Conservation (phyloP, 2,797 vertebrate genomes). For the Vipera latastei region DNA sequence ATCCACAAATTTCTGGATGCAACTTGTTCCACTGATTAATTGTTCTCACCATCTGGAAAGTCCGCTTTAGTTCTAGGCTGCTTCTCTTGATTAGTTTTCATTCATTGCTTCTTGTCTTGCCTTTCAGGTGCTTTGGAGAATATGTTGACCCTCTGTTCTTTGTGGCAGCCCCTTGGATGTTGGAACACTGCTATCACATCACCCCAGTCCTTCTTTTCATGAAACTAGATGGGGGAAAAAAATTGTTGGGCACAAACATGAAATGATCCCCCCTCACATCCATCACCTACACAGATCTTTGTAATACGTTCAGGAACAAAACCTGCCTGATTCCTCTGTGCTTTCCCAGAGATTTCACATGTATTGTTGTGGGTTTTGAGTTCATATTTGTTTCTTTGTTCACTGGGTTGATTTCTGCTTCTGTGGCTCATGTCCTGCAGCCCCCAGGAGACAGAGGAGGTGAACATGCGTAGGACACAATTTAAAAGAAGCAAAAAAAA, state of each 20-base stretch:
- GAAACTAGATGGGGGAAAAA: neutral
- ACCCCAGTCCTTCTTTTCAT: neutral
- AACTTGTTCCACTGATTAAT: neutral
- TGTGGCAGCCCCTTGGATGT: neutral
- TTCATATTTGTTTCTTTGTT: neutral
- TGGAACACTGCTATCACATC: neutral
- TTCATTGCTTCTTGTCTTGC: neutral
- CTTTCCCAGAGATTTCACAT: neutral
- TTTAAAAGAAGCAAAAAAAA: neutral
- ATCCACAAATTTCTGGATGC: neutral
- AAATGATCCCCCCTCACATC: neutral
- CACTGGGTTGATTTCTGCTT: neutral
- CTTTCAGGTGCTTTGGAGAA: neutral
- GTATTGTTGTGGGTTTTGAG: neutral
- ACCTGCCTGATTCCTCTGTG: neutral
- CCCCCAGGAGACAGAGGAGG: neutral
- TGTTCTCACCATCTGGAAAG: neutral
- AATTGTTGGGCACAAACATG: neutral
- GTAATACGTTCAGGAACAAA: neutral
- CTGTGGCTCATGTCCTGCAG: neutral
- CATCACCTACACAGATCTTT: neutral
- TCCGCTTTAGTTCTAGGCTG: neutral
- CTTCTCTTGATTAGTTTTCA: neutral
- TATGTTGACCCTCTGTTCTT: neutral
- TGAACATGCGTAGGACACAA: neutral